Evolutionary conservation across 1,140 invertebrate species (phyloP).

Genomic region (Meteorus sp.): DNA sequence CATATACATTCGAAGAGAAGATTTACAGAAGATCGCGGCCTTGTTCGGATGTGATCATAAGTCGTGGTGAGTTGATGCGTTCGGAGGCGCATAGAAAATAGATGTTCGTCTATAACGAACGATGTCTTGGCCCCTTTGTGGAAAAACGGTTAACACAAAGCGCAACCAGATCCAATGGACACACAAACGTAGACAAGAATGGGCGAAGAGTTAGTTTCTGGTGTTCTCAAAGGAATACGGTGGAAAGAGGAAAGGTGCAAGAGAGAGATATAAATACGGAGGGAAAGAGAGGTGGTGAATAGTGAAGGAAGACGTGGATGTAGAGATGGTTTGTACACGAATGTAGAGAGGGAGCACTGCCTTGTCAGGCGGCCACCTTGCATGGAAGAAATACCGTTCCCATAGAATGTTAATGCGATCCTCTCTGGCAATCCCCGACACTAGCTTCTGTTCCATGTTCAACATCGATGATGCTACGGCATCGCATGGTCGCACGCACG

Average conservation of each 20-base stretch:
- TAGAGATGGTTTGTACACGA: slow-evolving; percentile 1
- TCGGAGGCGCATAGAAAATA: no score
- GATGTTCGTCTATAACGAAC: slow-evolving; percentile 21
- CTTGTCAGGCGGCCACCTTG: slow-evolving; percentile 39
- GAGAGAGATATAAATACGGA: no score
- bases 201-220: background rate
- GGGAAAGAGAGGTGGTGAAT: background rate
- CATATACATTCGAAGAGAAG: no score
- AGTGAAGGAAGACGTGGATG: background rate
- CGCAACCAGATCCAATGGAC: slow-evolving; percentile 1
- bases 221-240: background rate
- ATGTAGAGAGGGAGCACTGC: slow-evolving; percentile 17
- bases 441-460: slow-evolving; percentile 34
- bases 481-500: slow-evolving; percentile 39
- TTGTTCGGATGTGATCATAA: background rate
- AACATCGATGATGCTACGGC: no score
- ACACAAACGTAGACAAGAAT: background rate
- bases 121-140: slow-evolving; percentile 11
- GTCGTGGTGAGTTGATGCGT: background rate
- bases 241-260: background rate
- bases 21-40: no score
- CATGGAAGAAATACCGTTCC: slow-evolving; percentile 47
- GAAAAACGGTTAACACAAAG: slow-evolving; percentile 23
- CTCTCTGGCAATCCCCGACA: slow-evolving; percentile 30
- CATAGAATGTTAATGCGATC: slow-evolving; percentile 52